phyloP scores from a whole-genome alignment of 2,797 vertebrate species.

The Carcharodon carcharias region DNA sequence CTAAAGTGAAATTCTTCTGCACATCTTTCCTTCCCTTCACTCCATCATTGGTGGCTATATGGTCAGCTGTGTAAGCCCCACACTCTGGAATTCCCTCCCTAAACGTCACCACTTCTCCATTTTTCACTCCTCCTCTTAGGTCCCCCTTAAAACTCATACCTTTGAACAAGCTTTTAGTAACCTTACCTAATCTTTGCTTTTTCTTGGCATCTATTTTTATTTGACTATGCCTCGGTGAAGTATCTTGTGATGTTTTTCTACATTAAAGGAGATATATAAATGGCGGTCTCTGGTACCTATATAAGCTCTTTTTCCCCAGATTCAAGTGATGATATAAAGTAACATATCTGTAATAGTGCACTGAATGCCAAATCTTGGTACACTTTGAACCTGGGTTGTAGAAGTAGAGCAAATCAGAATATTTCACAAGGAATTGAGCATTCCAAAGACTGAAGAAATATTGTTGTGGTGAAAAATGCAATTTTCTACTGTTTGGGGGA shows the following conservation, averaged over 20 bases:
- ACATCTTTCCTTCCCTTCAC: not conserved
- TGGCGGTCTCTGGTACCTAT: not conserved
- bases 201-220: not conserved
- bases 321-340: not conserved
- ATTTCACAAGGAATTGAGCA: not conserved
- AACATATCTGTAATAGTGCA: not conserved
- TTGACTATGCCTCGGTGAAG: not conserved
- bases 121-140: not conserved
- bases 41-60: not conserved
- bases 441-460: not conserved
- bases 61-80: not conserved
- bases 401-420: not conserved
- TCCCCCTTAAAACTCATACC: not conserved
- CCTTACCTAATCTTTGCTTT: not conserved
- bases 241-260: not conserved
- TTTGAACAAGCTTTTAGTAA: not conserved
- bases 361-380: not conserved
- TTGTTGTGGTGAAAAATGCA: not conserved
- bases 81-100: not conserved
- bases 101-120: not conserved
- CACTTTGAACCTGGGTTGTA: not conserved
- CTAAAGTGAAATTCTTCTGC: not conserved
- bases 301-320: not conserved
- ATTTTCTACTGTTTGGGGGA: not conserved
- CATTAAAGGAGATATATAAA: not conserved